A percentile compares a stretch with the other conserved stretches of the same genome.
These are phyloP conservation scores for Serripes groenlandicus DNA, from an alignment of 2,888 invertebrate species.

Conservation along the genomic window DNA sequence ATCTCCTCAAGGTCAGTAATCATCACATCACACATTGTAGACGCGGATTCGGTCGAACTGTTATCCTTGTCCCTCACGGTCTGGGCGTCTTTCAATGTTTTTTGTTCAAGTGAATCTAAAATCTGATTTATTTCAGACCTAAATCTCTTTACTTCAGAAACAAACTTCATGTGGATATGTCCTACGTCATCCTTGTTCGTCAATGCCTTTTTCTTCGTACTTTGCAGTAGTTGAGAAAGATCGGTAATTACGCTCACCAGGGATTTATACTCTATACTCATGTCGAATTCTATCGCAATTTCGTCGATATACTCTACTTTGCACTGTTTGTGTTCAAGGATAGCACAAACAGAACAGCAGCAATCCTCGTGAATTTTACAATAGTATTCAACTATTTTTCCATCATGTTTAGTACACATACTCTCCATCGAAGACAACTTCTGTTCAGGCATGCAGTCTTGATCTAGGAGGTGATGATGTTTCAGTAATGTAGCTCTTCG, in stretches of 20 bases:
- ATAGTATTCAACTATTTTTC: background rate
- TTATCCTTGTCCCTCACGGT: background rate
- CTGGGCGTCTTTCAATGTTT: background rate
- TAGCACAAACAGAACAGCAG: background rate
- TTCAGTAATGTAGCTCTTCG: background rate
- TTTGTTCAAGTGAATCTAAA: background rate
- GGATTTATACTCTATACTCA: background rate
- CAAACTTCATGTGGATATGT: background rate
- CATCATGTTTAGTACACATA: background rate
- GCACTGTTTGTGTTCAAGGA: background rate
- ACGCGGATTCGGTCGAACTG: background rate
- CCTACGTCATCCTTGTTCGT: background rate
- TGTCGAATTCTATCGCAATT: background rate
- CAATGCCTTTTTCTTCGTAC: background rate
- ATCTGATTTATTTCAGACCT: background rate
- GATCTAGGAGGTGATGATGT: background rate
- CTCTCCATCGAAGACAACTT: background rate
- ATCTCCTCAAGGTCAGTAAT: background rate
- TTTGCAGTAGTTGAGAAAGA: background rate
- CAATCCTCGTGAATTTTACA: background rate
- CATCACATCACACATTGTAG: background rate
- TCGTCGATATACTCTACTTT: background rate
- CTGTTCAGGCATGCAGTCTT: background rate
- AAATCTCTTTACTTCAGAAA: background rate
- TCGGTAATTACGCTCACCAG: background rate